Conservation (phyloP, 2,888 invertebrate genomes). For the Julus scandinavius region DNA sequence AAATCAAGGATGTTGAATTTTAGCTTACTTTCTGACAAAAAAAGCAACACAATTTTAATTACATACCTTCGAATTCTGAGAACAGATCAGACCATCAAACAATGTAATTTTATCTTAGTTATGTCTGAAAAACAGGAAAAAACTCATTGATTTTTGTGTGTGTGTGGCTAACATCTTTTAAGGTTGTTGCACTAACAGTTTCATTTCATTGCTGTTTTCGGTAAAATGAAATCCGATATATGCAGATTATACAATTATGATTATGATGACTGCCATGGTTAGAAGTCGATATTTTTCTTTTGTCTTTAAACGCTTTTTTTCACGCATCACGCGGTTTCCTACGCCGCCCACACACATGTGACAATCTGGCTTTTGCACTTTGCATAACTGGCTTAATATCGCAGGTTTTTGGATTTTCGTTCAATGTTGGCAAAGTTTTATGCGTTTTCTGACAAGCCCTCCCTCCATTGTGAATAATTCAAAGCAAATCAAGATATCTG, state of each 20-base stretch:
- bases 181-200: too few species aligned
- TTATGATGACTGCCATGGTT: background rate
- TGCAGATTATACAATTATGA: background rate
- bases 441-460: conserved; percentile 1
- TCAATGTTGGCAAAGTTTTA: background rate
- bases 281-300: background rate
- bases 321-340: conserved; percentile 21
- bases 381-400: conserved; percentile 35
- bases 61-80: too few species aligned
- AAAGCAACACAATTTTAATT: too few species aligned
- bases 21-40: too few species aligned
- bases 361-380: conserved; percentile 17
- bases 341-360: background rate
- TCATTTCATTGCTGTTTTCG: too few species aligned
- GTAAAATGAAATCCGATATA: background rate
- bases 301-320: background rate
- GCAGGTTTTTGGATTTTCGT: background rate
- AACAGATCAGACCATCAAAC: too few species aligned
- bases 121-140: too few species aligned
- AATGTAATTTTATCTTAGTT: too few species aligned
- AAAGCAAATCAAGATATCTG: conserved; percentile 36
- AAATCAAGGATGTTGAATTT: too few species aligned
- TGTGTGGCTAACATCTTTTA: too few species aligned
- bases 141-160: too few species aligned
- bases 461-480: conserved; percentile 34